A percentile compares a stretch with the other conserved stretches of the same genome.
Evolutionary conservation across 1,140 invertebrate species (phyloP).

Genomic region (Agrilus planipennis): DNA sequence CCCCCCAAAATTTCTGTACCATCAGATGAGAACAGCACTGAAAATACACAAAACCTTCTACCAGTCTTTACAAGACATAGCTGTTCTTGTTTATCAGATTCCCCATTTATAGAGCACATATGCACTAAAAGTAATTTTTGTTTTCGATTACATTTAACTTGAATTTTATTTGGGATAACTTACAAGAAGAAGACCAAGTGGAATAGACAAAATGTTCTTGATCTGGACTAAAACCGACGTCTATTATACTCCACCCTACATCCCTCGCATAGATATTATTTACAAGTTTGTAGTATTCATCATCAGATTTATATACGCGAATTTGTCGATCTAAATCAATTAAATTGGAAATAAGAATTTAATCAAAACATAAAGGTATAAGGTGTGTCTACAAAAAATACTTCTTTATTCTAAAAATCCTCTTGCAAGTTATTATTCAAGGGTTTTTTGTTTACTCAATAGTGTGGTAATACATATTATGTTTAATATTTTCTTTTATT

Average conservation of each 20-base stretch:
- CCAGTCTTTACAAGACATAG: conserved; percentile 50
- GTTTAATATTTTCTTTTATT: background rate
- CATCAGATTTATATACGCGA: conserved; percentile 43
- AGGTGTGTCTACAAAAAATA: no score
- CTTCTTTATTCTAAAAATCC: no score
- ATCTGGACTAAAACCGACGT: conserved; percentile 69
- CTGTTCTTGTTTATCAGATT: conserved; percentile 50
- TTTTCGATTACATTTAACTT: background rate
- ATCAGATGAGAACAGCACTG: conserved; percentile 62
- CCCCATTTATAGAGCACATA: conserved; percentile 55
- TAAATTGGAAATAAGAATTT: no score
- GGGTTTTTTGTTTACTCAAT: background rate
- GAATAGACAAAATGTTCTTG: conserved; percentile 63
- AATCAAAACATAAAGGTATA: no score
- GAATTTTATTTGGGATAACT: conserved; percentile 30
- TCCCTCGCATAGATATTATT: conserved; percentile 53
- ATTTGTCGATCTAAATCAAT: conserved; percentile 47
- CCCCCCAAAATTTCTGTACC: conserved; percentile 65
- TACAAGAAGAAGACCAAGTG: conserved; percentile 70
- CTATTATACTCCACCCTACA: conserved; percentile 74
- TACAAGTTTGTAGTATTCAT: conserved; percentile 42
- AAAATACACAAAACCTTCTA: conserved; percentile 66
- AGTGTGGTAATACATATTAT: background rate
- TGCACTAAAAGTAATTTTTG: conserved; percentile 71
- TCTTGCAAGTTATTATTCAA: no score